Base-by-base conservation (phyloP, 2,113 vertebrate species). In the Mobula birostris region DNA sequence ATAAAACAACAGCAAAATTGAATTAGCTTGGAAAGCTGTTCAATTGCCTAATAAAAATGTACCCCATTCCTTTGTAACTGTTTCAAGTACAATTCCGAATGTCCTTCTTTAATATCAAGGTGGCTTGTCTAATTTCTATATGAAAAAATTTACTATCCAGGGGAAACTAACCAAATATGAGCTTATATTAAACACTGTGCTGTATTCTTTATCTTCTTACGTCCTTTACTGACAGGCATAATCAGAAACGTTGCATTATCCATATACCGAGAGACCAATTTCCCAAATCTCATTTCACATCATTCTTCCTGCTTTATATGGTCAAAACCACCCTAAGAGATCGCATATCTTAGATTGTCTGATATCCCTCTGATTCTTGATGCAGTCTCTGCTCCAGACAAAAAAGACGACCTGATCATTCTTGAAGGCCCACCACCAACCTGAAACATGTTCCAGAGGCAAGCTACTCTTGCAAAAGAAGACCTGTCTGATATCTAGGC, bases 21-120 rank as follows among this genome's bases (percentile, higher is more conserved):
- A 97, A 97, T 97, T 97, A 96, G 63, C 74, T 95, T 95, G 95
- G 94, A 95, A 96, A 95, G 95, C 96, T 95, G 95, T 97, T 97
- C 97, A 97, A 97, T 96, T 97, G 95, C 94, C 94, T 96, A 96
- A 96, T 94, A 95, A 96, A 96, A 95, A 95, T 87, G 95, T 95
- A 96, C 96, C 95, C 72, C 94, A 36, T 21, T 95, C 78, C 95
- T 95, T 87, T 95, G 94, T 96, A 96, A 94, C 94, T 95, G 91
- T 95, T 94, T 95, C 95, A 70, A 95, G 91, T 66, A 94, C 95
- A 94, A 94, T 95, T 95, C 94, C 95, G 72, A 95, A 66, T 95
- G 61, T 85, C 85, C 88, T 85, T 94, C 70, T 94, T 91, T 12
- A 19, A 61, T 94, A 82, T 92, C 94, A 94, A 95, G 94, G 95